These are phyloP conservation scores for Serilophus lunatus DNA, from an alignment of 2,113 vertebrate genomes.

Conservation along the genomic window DNA sequence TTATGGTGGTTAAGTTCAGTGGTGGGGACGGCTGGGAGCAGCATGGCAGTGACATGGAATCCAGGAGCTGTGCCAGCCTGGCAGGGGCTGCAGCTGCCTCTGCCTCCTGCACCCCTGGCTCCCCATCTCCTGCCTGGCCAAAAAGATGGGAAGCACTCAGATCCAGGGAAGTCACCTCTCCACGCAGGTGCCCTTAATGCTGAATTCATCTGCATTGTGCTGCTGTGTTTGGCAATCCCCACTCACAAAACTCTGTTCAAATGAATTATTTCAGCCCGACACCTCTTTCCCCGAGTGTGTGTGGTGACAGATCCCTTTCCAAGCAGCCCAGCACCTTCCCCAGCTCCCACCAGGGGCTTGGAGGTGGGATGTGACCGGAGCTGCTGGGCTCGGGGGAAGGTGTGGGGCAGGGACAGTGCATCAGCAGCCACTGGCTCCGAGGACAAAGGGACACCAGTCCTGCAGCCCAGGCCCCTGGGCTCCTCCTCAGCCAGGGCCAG, in stretches of 20 bases:
- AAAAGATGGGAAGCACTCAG: not conserved
- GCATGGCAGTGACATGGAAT: not conserved
- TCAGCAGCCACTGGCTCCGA: not conserved
- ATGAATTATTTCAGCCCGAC: conserved; percentile 14
- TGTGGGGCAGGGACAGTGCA: not conserved
- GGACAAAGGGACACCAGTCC: conserved; percentile 21
- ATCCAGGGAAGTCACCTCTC: not conserved
- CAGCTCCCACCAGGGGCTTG: not conserved
- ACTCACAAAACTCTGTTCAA: not conserved
- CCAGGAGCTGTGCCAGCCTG: not conserved
- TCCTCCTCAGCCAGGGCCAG: not conserved
- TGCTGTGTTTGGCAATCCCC: not conserved
- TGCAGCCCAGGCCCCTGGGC: not conserved
- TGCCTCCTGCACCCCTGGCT: not conserved
- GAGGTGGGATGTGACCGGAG: not conserved
- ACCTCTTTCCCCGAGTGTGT: not conserved
- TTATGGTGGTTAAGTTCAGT: not conserved
- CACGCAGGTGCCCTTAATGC: not conserved
- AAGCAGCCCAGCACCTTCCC: not conserved
- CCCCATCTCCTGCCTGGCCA: not conserved
- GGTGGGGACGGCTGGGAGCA: not conserved
- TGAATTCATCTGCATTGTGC: not conserved
- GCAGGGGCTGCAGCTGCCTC: not conserved
- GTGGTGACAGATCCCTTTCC: not conserved
- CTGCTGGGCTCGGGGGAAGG: not conserved